These are phyloP conservation scores for Ianthella basta DNA, from an alignment of 37 sponge, comb jelly and placozoan species.

Conservation along the genomic window DNA sequence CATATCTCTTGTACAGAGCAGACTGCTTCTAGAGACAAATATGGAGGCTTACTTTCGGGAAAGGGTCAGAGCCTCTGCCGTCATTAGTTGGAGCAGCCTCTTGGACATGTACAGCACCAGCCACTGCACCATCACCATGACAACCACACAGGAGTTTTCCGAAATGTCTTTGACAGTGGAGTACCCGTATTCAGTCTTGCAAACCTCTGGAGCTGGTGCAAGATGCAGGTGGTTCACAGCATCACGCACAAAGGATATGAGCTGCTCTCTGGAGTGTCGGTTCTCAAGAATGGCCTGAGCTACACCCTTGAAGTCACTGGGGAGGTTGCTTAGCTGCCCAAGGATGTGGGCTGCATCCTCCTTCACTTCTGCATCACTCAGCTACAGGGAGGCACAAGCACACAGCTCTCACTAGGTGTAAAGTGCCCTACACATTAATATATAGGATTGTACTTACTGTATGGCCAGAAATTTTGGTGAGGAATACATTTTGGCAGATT, in stretches of 20 bases:
- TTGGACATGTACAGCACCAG: conserved; percentile 42
- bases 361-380: neutral
- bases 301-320: conserved; percentile 7
- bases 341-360: conserved; percentile 26
- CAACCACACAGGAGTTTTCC: conserved; percentile 7
- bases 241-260: neutral
- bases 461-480: no score
- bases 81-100: conserved; percentile 54
- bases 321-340: neutral
- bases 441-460: no score
- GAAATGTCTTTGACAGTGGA: neutral
- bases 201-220: neutral
- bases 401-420: no score
- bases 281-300: conserved; percentile 17
- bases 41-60: neutral
- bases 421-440: no score
- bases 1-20: no score
- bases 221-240: conserved; percentile 19
- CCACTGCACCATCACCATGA: conserved; percentile 45
- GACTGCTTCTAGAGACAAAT: no score
- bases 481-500: no score
- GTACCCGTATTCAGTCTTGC: conserved; percentile 25
- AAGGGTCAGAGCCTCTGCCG: conserved; percentile 56
- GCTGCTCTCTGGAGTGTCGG: neutral
- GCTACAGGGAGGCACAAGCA: neutral